phyloP scores from a whole-genome alignment of 2,888 invertebrate species.

The Crocallis elinguaria region DNA sequence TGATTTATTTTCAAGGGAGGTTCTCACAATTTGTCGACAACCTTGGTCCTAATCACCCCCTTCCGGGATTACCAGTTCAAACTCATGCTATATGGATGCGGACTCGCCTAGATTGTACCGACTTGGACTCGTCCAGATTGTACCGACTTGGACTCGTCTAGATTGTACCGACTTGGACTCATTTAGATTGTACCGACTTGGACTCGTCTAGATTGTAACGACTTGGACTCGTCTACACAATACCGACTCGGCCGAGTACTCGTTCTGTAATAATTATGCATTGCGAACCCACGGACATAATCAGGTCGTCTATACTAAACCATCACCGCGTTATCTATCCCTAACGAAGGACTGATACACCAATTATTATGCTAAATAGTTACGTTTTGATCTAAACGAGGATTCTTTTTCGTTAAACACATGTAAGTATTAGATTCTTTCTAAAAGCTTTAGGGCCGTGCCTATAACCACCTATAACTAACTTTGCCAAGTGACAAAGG shows the following conservation, averaged over 20 bases:
- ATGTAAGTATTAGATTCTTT: constrained; percentile 70
- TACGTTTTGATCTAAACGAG: constrained; percentile 68
- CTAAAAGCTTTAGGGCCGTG: constrained; percentile 76
- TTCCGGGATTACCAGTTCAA: no score
- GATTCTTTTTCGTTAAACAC: constrained; percentile 61
- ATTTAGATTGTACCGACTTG: no score
- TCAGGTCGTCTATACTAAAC: constrained; percentile 25
- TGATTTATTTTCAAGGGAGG: no score
- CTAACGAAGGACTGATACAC: constrained; percentile 63
- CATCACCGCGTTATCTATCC: constrained; percentile 44
- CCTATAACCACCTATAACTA: constrained; percentile 56
- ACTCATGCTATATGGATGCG: no score
- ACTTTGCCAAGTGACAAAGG: constrained; percentile 61
- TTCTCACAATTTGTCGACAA: no score
- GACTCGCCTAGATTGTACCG: no score
- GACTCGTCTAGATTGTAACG: no score
- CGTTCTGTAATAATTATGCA: constrained; percentile 1
- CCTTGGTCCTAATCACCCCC: no score
- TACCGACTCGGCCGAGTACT: constrained; percentile 27
- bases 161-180: no score
- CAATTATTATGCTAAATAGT: constrained; percentile 66
- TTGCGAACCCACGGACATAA: neutral
- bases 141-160: neutral
- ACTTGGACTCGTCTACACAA: no score
- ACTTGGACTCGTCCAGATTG: no score